Base-by-base conservation (phyloP, 2,797 vertebrate genomes). In the Gadopsis marmoratus region DNA sequence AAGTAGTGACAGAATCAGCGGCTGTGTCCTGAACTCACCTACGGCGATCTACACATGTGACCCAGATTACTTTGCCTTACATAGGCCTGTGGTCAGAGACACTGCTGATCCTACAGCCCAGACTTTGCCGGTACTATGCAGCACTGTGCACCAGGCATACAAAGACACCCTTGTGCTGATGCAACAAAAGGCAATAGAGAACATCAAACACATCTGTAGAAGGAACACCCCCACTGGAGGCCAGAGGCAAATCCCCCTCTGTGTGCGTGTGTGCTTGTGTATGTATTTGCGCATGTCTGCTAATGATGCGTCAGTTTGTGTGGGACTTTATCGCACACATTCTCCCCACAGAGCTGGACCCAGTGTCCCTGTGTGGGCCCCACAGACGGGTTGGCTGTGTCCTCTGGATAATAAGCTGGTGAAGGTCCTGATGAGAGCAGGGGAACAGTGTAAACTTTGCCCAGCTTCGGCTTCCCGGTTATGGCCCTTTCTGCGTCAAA, bases 131-230 rank as follows among this genome's bases (percentile, higher is more conserved):
- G 83, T 87, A 31, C 87, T 77, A 35, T 75, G 79, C 71, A 76
- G 72, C 74, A 29, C 76, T 69, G 69, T 51, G 60, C 81, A 83
- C 72, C 76, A 85, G 78, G 83, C 86, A 72, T 43, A 93, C 91
- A 94, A 93, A 93, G 90, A 72, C 43, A 0, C 75, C 79, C 86
- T 92, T 93, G 90, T 94, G 84, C 91, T 94, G 91, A 92, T 90
- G 90, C 88, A 94, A 94, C 89, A 93, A 93, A 94, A 92, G 89
- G 92, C 92, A 93, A 93, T 55, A 88, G 85, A 91, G 88, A 83
- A 89, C 85, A 95, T 94, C 89, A 95, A 94, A 92, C 88, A 92
- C 89, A 91, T 92, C 86, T 92, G 93, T 68, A 88, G 26, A 82
- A 83, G 88, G 78, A 90, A 83, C 85, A 81, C 86, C 85, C 88